Percentiles rank a stretch among this genome's conserved stretches.
Conservation (phyloP, 2,113 vertebrate genomes). For the Pachyramphus minor region DNA sequence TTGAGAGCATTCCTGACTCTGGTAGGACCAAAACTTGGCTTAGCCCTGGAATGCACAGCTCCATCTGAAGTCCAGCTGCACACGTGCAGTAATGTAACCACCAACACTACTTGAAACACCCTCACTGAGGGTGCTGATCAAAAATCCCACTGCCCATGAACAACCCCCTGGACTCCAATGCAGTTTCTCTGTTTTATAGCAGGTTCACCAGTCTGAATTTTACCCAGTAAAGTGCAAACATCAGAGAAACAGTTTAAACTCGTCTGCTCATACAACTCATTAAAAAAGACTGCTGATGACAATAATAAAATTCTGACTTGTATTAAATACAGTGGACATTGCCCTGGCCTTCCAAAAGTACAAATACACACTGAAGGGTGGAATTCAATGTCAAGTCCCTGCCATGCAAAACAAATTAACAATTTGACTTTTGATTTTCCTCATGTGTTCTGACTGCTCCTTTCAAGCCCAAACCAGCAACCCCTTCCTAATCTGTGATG, state of each 20-base stretch:
- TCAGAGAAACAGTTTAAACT: neutral
- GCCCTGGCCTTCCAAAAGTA: neutral
- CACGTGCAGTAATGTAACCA: neutral
- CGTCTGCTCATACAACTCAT: accelerated
- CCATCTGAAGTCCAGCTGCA: neutral
- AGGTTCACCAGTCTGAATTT: neutral
- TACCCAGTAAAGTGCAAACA: neutral
- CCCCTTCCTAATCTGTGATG: neutral
- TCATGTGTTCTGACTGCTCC: neutral
- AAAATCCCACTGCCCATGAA: neutral
- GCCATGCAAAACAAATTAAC: neutral
- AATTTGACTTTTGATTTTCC: neutral
- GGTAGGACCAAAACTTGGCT: neutral
- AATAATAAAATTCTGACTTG: neutral
- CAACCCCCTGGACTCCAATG: neutral
- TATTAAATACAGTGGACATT: neutral
- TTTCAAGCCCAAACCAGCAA: neutral
- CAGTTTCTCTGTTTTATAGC: neutral
- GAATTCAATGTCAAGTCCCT: neutral
- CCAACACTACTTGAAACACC: neutral
- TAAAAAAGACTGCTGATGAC: neutral
- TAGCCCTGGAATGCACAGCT: neutral
- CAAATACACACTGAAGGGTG: neutral
- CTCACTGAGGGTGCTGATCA: neutral
- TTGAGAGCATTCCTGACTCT: neutral